These are phyloP conservation scores for Drosophila varians DNA, from an alignment of 1,140 invertebrate genomes.

Conservation along the genomic window DNA sequence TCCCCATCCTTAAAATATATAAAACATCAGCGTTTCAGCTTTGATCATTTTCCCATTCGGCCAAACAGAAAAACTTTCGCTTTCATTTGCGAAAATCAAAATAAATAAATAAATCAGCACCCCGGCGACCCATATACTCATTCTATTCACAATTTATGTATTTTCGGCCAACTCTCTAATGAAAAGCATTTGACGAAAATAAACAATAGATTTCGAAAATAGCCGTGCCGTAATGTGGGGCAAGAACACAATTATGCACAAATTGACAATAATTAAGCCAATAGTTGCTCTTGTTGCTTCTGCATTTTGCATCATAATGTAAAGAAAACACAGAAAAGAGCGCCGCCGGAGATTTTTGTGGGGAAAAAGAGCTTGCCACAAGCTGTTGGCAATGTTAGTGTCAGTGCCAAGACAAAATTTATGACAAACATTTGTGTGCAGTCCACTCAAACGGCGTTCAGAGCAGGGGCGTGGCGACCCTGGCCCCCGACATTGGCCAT, in stretches of 20 bases:
- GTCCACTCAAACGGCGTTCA: constrained; percentile 7
- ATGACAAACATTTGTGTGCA: constrained; percentile 63
- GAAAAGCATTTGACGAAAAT: constrained; percentile 46
- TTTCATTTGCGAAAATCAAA: constrained; percentile 40
- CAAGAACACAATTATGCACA: constrained; percentile 38
- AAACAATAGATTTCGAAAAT: constrained; percentile 40
- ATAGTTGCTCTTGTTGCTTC: constrained; percentile 20
- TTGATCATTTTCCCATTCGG: constrained; percentile 3
- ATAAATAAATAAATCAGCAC: constrained; percentile 29
- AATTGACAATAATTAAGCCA: constrained; percentile 25
- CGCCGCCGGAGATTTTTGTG: not conserved
- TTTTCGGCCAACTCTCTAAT: constrained; percentile 61
- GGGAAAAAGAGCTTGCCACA: not conserved
- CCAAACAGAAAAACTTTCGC: constrained; percentile 53
- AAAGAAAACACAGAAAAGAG: constrained; percentile 20
- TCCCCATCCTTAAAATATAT: not conserved
- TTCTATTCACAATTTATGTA: constrained; percentile 37
- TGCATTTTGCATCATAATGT: constrained; percentile 4
- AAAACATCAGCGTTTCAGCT: not conserved
- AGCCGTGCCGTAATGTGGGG: constrained; percentile 27
- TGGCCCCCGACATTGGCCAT: constrained; percentile 46
- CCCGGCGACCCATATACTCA: constrained; percentile 35
- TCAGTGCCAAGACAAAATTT: constrained; percentile 58
- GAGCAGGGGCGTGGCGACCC: constrained; percentile 32
- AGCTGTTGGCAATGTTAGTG: constrained; percentile 51